Evolutionary conservation across 1,140 invertebrate genomes (phyloP), one percentile per base, ranked within the genome.

Genomic region (Cydia strobilella): DNA sequence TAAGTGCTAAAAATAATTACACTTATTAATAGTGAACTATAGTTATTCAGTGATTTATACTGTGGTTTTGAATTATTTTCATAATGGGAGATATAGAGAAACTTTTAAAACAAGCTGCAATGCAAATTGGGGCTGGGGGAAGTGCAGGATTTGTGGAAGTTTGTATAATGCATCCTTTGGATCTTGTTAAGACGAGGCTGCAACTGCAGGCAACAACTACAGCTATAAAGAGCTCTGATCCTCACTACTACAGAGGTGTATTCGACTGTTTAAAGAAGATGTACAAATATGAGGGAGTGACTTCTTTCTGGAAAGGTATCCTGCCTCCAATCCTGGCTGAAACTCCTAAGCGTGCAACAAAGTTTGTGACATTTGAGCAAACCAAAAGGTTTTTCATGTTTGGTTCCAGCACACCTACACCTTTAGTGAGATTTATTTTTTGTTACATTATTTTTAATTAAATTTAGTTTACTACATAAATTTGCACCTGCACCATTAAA

Each of bases 141-240:
- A 97, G 96, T 78, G 97, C 97, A 80, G 97, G 97, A 78, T 98
- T 99, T 91, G 95, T 98, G 15, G 98, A 99, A 95, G 97, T 98
- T 69, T 98, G 97, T 85, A 96, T 99, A 74, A 99, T 99, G 98
- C 97, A 99, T 93, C 98, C 98, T 2, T 93, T 99, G 85, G 98
- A 99, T 93, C 93, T 99, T 74, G 95, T 99, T 0, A 99, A 99
- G 94, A 99, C 98, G 25, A 88, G 93, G 75, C 78, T 93, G 71
- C 90, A 93, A 78, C 74, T 92, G 51, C 92, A 92, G 81, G 83
- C 88, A 0, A 89, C 76, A 2, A 90, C 82, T 77, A 87, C 89
- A 31, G 82, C 90, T n/a, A 85, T 84, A 27, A 85, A 83, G 72
- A 84, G 62, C 25, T 88, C 90, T 72, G 95, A 96, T 89, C 94